A percentile compares a stretch with the other conserved stretches of the same genome.
Evolutionary conservation across 2,797 vertebrate species (phyloP).

Genomic region (Masticophis lateralis): DNA sequence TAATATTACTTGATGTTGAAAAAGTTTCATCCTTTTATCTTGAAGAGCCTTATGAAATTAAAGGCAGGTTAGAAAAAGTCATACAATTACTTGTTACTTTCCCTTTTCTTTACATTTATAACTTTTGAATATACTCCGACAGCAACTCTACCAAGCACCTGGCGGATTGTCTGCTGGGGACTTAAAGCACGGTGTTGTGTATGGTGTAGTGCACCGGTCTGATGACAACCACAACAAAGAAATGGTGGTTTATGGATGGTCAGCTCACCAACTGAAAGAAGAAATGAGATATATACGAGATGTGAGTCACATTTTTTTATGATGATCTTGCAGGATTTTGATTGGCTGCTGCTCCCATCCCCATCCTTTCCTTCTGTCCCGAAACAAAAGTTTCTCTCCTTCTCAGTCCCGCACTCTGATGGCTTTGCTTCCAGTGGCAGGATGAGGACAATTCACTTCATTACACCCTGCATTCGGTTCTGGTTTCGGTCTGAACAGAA

Average conservation of each 20-base stretch:
- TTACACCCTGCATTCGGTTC: background rate
- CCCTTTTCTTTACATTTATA: background rate
- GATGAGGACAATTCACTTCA: too few species aligned
- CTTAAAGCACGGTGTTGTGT: constrained; percentile 80
- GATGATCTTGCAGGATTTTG: background rate
- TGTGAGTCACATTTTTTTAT: constrained; percentile 73
- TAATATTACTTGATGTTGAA: background rate
- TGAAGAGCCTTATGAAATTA: background rate
- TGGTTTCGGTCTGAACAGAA: background rate
- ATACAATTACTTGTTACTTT: background rate
- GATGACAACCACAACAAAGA: constrained; percentile 84
- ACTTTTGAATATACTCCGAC: constrained; percentile 29
- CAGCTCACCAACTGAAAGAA: constrained; percentile 87
- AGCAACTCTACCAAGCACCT: constrained; percentile 78
- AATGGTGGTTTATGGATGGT: constrained; percentile 92
- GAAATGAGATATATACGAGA: constrained; percentile 98
- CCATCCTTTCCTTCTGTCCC: background rate
- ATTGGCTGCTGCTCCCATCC: background rate
- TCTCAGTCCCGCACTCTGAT: background rate
- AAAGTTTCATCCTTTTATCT: background rate
- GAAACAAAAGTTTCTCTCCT: background rate
- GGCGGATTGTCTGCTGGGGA: constrained; percentile 79
- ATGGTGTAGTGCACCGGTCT: constrained; percentile 84
- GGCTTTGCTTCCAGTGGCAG: background rate
- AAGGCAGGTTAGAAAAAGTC: background rate